A percentile compares a stretch with the other conserved stretches of the same genome.
Conservation (phyloP, 2,888 invertebrate species). For the Exephanes ischioxanthus region DNA sequence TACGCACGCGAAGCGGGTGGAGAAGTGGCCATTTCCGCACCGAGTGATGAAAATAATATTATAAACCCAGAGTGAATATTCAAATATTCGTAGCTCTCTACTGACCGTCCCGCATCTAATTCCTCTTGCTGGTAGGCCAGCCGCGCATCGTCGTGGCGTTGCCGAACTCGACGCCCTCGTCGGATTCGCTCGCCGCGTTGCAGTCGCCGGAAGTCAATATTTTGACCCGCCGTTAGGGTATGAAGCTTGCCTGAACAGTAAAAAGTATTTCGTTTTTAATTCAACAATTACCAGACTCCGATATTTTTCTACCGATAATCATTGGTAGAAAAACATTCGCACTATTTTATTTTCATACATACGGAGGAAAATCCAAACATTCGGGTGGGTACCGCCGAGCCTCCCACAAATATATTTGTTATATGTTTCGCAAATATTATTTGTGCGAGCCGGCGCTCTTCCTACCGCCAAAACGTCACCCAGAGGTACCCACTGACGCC, state of each 20-base stretch:
- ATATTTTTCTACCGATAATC: background rate
- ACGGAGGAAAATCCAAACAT: background rate
- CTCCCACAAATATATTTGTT: slow-evolving; percentile 24
- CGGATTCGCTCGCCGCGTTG: slow-evolving; percentile 14
- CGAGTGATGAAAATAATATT: background rate
- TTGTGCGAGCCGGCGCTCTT: too few relatives aligned
- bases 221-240: background rate
- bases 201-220: background rate
- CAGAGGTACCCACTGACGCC: background rate
- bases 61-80: background rate
- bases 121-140: slow-evolving; percentile 14
- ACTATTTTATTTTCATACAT: background rate
- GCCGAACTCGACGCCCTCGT: slow-evolving; percentile 1
- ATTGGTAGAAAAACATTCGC: background rate
- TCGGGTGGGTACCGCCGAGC: slow-evolving; percentile 3
- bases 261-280: background rate
- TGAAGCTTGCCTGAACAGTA: slow-evolving; percentile 7
- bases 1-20: background rate
- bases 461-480: background rate
- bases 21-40: too few relatives aligned
- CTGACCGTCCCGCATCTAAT: slow-evolving; percentile 9
- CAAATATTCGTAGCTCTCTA: too few relatives aligned
- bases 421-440: too few relatives aligned
- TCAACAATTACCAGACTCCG: background rate
- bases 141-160: slow-evolving; percentile 11